Conservation (phyloP, 2,797 vertebrate species). For the Varecia variegata region DNA sequence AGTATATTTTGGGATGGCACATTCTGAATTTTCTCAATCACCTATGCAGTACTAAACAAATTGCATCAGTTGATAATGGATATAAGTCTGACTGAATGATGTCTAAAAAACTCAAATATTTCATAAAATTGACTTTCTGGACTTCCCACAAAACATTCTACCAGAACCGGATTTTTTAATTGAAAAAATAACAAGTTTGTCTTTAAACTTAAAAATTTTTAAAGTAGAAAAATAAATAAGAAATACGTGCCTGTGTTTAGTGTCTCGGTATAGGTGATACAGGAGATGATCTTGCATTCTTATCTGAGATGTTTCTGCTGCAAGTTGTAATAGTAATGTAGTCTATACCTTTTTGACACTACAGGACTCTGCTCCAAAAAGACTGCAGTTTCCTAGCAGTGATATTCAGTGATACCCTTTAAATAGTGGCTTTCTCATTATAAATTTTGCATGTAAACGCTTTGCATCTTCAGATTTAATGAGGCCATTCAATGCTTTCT, state of each 20-base stretch:
- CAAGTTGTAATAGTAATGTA: neutral
- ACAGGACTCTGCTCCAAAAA: neutral
- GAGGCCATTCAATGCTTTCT: constrained; percentile 57
- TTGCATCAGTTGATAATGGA: neutral
- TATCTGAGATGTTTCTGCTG: neutral
- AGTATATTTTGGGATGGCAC: neutral
- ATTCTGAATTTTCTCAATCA: neutral
- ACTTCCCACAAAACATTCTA: neutral
- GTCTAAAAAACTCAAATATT: neutral
- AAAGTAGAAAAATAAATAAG: neutral
- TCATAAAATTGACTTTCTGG: neutral
- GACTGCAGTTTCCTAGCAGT: neutral
- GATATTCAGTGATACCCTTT: constrained; percentile 23
- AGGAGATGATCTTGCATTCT: neutral
- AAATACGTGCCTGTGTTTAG: neutral
- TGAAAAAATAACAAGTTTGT: neutral
- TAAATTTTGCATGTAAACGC: constrained; percentile 67
- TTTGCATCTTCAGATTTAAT: constrained; percentile 59
- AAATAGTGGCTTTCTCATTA: constrained; percentile 54
- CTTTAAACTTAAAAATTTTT: neutral
- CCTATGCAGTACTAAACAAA: neutral
- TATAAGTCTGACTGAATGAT: neutral
- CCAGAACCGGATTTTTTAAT: neutral
- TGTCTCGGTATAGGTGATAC: neutral
- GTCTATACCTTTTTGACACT: neutral